These are phyloP conservation scores for Columbina picui DNA, from an alignment of 2,113 vertebrate species.

Conservation along the genomic window DNA sequence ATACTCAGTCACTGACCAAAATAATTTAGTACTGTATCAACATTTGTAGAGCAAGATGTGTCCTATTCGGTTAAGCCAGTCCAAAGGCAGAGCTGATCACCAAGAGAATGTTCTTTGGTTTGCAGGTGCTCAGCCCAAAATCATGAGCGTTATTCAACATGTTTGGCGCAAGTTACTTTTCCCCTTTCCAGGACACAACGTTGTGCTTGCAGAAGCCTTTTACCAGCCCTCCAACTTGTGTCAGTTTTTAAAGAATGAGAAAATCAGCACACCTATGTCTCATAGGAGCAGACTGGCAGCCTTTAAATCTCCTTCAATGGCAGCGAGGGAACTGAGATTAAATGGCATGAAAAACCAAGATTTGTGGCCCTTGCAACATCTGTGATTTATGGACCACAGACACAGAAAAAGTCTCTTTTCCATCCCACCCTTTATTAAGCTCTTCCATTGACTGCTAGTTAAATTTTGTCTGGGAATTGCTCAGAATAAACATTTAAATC, in stretches of 20 bases:
- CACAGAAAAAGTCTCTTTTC: background rate
- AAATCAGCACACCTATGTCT: background rate
- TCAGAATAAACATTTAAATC: conserved; percentile 14
- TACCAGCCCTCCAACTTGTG: background rate
- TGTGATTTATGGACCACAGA: conserved; percentile 6
- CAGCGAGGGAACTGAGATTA: conserved; percentile 4
- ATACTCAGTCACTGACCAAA: background rate
- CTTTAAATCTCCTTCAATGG: conserved; percentile 26
- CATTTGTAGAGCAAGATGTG: background rate
- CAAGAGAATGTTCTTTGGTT: background rate
- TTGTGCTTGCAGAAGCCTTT: background rate
- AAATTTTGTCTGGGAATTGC: conserved; percentile 1
- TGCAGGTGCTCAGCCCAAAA: background rate
- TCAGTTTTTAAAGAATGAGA: background rate
- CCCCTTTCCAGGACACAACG: background rate
- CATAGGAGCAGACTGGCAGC: background rate
- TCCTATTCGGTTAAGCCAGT: background rate
- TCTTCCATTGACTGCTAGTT: background rate
- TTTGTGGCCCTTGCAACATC: conserved; percentile 24
- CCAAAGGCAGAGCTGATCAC: background rate
- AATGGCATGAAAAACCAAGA: conserved; percentile 21
- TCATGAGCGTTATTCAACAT: accelerated
- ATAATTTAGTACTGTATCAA: background rate
- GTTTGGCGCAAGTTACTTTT: background rate
- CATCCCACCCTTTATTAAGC: conserved; percentile 8